Conservation (phyloP, 2,113 vertebrate genomes). For the Mobula birostris region DNA sequence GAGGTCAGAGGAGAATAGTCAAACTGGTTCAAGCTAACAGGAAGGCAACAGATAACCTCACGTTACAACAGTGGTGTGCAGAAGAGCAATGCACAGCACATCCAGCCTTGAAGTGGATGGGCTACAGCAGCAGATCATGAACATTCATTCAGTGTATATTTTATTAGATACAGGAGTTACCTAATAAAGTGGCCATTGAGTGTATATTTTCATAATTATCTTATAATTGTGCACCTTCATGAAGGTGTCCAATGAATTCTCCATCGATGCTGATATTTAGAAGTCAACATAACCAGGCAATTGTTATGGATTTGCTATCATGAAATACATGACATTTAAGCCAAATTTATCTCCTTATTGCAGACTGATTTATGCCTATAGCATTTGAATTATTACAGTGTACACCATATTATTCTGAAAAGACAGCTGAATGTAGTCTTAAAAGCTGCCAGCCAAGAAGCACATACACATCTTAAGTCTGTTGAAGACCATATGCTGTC, state of each 20-base stretch:
- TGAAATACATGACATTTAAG: neutral
- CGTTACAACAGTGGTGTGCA: too few species aligned
- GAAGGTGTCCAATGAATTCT: neutral
- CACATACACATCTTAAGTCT: conserved; percentile 34
- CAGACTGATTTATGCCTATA: neutral
- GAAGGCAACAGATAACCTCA: too few species aligned
- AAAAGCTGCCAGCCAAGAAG: conserved; percentile 34
- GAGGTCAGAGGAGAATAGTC: too few species aligned
- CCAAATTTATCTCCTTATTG: neutral
- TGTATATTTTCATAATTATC: neutral
- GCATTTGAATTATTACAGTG: conserved; percentile 30
- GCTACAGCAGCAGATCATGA: too few species aligned
- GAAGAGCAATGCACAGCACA: too few species aligned
- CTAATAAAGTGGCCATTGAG: too few species aligned
- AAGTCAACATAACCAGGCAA: neutral
- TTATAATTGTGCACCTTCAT: neutral
- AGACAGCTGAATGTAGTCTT: conserved; percentile 31
- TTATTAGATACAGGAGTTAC: too few species aligned
- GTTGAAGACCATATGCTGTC: conserved; percentile 27
- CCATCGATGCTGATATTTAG: neutral
- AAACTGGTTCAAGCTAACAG: too few species aligned
- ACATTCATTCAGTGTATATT: too few species aligned
- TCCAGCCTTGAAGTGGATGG: too few species aligned
- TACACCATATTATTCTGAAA: conserved; percentile 21
- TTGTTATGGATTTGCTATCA: neutral